Base-by-base conservation (phyloP, 2,113 vertebrate genomes). In the Agelaius phoeniceus region DNA sequence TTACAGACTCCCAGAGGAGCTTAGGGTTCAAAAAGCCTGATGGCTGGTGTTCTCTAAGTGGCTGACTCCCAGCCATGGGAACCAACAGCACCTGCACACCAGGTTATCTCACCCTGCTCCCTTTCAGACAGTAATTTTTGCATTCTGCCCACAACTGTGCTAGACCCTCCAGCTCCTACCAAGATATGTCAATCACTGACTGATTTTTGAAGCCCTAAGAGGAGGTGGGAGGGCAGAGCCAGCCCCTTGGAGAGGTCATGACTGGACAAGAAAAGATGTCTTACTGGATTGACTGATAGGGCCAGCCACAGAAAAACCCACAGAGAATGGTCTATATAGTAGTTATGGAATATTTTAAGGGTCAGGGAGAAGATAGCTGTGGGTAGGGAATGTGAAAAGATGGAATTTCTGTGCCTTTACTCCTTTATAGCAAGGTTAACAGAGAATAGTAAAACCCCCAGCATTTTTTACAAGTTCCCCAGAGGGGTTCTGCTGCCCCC, bases 191-290 rank as follows among this genome's bases (percentile, higher is more conserved):
- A 21, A 8, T 30, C 71, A 59, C 23, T 31, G 22, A 69, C 73
- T 44, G 37, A 89, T 57, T 63, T 51, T 44, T 78, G 39, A 89
- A 78, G 66, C 35, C 62, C 16, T 71, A 37, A 68, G 28, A 84
- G 6, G 51, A 58, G 15, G 18, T 16, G 21, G 48, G 39, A 75
- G 23, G 46, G 65, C 83, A 94, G 15, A 77, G 28, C 9, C 46
- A 92, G 22, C 12, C 24, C 18, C 58, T 90, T 46, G 41, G 33
- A 61, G 19, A 72, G 20, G 18, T 62, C 21, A n/a, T 2, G 10
- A 43, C 7, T 63, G 18, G 48, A 43, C 61, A 81, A 72, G 75
- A 78, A 3, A 4, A 0, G 0, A 5, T 31, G 16, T 62, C 44
- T 78, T 58, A 41, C 26, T 65, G 43, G 15, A 75, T 33, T 26